Base-by-base conservation (phyloP, 2,113 vertebrate species). In the Plecotus auritus region DNA sequence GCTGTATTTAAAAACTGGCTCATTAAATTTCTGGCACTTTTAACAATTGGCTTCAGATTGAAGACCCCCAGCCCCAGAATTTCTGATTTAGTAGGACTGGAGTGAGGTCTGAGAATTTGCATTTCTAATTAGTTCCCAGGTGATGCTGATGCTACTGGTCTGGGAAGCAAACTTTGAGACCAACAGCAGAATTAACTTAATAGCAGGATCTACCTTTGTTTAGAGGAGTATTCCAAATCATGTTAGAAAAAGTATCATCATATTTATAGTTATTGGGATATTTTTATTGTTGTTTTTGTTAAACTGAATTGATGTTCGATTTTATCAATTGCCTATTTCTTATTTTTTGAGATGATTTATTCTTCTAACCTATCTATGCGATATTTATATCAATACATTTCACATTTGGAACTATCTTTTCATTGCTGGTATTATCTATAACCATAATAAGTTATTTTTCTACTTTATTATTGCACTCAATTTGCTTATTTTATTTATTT, bases 401-500 rank as follows among this genome's bases (percentile, higher is more conserved):
- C 37, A 54, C 40, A 92, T 32, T 76, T 76, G 66, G 14, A 94
- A 42, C 73, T 37, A 20, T 59, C 28, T 47, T 80, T 74, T 89
- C 12, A 88, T 83, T 91, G 32, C 16, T 93, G 18, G 9, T 64
- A 91, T 94, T 89, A 49, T 76, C 66, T 84, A 32, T 54, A n/a
- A 56, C 72, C 9, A 30, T 30, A 88, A 40, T 54, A 40, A 22
- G 42, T 82, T 80, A 85, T 85, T 89, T 56, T 85, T 78, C 45
- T 22, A 40, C 47, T 94, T 81, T 74, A 70, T 86, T 69, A 83
- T 69, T 73, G 1, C 5, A 30, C 35, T 85, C 20, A 51, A 37
- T 74, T 86, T 93, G 5, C 40, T 51, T 42, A 85, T 59, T 81
- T 86, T 94, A 72, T 77, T 95, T 85, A 59, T 88, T 70, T 91